Percentiles rank a stretch among this genome's conserved stretches.
Evolutionary conservation across 2,797 vertebrate species (phyloP).

Genomic region (Pogonophryne albipinna): DNA sequence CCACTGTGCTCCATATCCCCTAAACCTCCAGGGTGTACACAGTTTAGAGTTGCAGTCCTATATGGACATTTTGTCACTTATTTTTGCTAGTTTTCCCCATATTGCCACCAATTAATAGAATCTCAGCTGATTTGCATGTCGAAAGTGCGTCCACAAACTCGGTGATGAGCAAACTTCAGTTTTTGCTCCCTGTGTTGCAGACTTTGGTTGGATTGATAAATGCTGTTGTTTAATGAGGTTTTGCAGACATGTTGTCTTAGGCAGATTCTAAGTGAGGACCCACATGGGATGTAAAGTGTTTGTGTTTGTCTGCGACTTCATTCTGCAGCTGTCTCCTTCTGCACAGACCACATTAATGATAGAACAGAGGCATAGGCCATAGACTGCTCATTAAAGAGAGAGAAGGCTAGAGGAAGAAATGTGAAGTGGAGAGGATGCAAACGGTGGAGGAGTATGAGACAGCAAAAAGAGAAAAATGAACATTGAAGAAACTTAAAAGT

Average conservation of each 20-base stretch:
- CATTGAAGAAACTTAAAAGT: constrained; percentile 35
- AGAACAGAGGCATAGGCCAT: constrained; percentile 56
- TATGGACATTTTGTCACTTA: too few relatives aligned
- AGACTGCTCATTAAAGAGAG: constrained; percentile 60
- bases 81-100: too few relatives aligned
- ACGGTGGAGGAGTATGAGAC: constrained; percentile 25
- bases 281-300: constrained; percentile 34
- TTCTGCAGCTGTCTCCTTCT: constrained; percentile 60
- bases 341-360: constrained; percentile 65
- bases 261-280: constrained; percentile 48
- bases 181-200: constrained; percentile 13
- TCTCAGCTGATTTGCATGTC: too few relatives aligned
- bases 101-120: too few relatives aligned
- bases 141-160: too few relatives aligned
- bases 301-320: constrained; percentile 45
- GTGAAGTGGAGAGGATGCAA: constrained; percentile 29
- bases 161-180: not conserved
- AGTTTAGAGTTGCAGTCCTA: too few relatives aligned
- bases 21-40: too few relatives aligned
- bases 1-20: too few relatives aligned
- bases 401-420: constrained; percentile 20
- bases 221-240: constrained; percentile 23
- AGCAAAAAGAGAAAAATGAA: constrained; percentile 12
- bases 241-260: constrained; percentile 36
- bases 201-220: constrained; percentile 22